Evolutionary conservation across 2,797 vertebrate species (phyloP).

Genomic region (Morelia viridis): DNA sequence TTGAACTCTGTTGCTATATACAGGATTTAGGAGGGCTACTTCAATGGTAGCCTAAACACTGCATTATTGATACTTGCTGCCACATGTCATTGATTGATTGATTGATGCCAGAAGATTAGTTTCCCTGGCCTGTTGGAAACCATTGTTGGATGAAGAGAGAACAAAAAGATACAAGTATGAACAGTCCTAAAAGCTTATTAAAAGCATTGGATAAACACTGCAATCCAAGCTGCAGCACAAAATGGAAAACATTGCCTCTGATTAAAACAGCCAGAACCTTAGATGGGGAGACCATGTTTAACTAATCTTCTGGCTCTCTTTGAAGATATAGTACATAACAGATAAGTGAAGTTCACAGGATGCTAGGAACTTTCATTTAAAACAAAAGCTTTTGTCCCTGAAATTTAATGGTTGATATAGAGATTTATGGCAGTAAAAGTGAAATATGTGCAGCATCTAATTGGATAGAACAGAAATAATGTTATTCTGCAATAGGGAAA

Average conservation of each 20-base stretch:
- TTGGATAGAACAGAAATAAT: conserved; percentile 25
- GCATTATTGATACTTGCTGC: background rate
- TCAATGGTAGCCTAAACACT: background rate
- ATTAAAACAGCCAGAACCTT: conserved; percentile 32
- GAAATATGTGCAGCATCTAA: conserved; percentile 21
- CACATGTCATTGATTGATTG: background rate
- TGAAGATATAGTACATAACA: conserved; percentile 39
- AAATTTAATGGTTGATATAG: conserved; percentile 26
- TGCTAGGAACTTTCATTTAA: conserved; percentile 12
- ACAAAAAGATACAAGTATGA: background rate
- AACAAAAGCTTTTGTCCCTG: conserved; percentile 40
- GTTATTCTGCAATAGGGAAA: conserved; percentile 38
- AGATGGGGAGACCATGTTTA: conserved; percentile 9
- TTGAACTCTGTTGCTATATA: background rate
- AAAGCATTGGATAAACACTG: conserved; percentile 20
- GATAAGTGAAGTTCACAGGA: conserved; percentile 49
- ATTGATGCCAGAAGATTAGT: background rate
- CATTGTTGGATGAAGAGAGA: background rate
- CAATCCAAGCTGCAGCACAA: conserved; percentile 10
- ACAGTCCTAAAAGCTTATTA: background rate
- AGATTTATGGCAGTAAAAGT: conserved; percentile 39
- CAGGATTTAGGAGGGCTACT: background rate
- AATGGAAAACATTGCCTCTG: conserved; percentile 33
- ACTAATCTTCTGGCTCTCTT: conserved; percentile 35
- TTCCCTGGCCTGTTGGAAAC: background rate